These are phyloP conservation scores for Rhinophrynus dorsalis DNA, from an alignment of 2,797 vertebrate genomes.

Conservation along the genomic window DNA sequence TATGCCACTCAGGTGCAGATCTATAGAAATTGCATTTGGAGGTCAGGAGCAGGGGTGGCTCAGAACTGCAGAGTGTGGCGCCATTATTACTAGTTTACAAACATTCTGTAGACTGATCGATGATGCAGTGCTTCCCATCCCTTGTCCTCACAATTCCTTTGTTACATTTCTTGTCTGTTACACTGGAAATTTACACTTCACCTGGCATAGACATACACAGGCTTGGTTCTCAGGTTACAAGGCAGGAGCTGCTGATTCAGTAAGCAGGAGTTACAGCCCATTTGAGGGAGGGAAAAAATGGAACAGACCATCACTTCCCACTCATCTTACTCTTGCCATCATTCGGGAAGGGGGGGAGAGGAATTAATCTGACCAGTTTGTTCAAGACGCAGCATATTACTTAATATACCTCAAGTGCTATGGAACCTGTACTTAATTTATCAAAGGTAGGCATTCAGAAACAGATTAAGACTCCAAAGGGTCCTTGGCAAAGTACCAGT, in stretches of 20 bases:
- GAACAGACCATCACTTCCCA: not conserved
- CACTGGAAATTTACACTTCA: constrained; percentile 64
- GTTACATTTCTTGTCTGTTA: constrained; percentile 60
- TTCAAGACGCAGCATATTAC: no score
- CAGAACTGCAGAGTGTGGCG: constrained; percentile 59
- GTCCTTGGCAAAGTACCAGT: no score
- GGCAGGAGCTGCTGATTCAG: constrained; percentile 16
- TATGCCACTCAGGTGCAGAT: constrained; percentile 54
- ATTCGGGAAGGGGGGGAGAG: no score
- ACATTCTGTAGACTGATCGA: constrained; percentile 64
- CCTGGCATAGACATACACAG: not conserved
- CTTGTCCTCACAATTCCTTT: constrained; percentile 53
- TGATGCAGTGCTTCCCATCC: constrained; percentile 53
- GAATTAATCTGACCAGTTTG: no score
- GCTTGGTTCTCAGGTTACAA: constrained; percentile 11
- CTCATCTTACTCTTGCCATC: no score
- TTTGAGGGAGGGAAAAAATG: not conserved
- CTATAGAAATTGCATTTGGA: constrained; percentile 68
- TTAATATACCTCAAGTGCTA: no score
- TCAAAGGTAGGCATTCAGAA: no score
- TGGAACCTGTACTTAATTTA: no score
- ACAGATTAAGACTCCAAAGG: no score
- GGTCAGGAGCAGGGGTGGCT: constrained; percentile 61
- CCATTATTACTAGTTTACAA: constrained; percentile 71
- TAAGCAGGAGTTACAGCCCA: not conserved